Evolutionary conservation across 2,113 vertebrate genomes (phyloP).

Genomic region (Shinisaurus crocodilurus): DNA sequence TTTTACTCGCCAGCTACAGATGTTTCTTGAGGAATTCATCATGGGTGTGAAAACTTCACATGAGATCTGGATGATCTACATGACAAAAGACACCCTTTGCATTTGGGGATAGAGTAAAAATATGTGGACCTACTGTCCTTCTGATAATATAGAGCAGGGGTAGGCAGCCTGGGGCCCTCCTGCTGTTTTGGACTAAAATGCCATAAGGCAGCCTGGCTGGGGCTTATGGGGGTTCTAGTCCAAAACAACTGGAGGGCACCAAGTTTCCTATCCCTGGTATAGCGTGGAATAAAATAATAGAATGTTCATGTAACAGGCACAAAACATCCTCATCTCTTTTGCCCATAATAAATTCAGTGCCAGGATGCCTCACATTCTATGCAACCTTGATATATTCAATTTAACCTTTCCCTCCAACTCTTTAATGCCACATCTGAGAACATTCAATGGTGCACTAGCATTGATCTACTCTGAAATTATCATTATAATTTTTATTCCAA

Average conservation of each 20-base stretch:
- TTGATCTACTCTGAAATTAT: not conserved
- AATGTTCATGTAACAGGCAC: not conserved
- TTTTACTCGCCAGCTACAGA: not conserved
- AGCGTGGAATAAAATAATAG: not conserved
- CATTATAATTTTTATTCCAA: not conserved
- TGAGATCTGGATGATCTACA: not conserved
- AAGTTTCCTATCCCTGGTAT: not conserved
- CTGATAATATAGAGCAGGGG: no score
- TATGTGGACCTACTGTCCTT: not conserved
- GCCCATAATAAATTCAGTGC: not conserved
- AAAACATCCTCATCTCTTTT: not conserved
- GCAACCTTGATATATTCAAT: not conserved
- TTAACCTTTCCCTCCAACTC: not conserved
- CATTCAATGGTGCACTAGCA: not conserved
- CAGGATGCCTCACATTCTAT: not conserved
- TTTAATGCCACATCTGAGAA: not conserved
- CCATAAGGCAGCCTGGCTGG: no score
- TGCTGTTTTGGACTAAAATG: no score
- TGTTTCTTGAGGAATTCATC: not conserved
- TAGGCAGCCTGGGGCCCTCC: no score
- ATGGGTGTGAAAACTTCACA: not conserved
- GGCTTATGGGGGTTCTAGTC: no score
- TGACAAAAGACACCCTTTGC: not conserved
- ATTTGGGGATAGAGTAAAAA: not conserved
- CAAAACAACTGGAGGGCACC: not conserved